Evolutionary conservation across 1,140 invertebrate genomes (phyloP).

Genomic region (Zaprionus camerounensis): DNA sequence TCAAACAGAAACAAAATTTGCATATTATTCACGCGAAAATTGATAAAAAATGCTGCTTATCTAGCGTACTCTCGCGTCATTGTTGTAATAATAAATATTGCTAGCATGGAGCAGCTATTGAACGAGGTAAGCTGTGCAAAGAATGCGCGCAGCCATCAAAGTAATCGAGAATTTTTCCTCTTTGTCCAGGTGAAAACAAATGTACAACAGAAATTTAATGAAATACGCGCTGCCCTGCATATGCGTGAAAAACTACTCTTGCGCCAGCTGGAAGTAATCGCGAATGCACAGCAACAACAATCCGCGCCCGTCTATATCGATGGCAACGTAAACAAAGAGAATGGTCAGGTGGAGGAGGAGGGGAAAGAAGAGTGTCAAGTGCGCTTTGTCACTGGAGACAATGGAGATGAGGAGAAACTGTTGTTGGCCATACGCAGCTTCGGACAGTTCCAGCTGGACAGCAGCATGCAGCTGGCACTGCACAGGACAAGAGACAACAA

Average conservation of each 20-base stretch:
- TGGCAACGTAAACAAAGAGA: constrained; percentile 18
- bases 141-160: background rate
- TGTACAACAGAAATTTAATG: constrained; percentile 85
- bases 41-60: constrained; percentile 24
- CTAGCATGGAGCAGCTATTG: constrained; percentile 34
- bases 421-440: constrained; percentile 84
- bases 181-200: constrained; percentile 84
- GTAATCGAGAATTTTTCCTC: background rate
- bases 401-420: constrained; percentile 74
- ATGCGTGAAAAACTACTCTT: constrained; percentile 85
- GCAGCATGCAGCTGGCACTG: constrained; percentile 73
- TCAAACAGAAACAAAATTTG: constrained; percentile 45
- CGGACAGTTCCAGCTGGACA: constrained; percentile 84
- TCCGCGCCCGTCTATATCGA: constrained; percentile 27
- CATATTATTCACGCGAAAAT: constrained; percentile 34
- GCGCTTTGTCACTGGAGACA: constrained; percentile 76
- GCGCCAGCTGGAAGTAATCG: constrained; percentile 86
- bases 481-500: constrained; percentile 52
- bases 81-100: background rate
- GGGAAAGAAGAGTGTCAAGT: constrained; percentile 57
- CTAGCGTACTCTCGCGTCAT: background rate
- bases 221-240: constrained; percentile 84
- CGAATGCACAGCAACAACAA: constrained; percentile 80
- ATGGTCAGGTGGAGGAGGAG: background rate
- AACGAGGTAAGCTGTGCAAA: constrained; percentile 19